Percentiles rank a stretch among this genome's conserved stretches.
phyloP scores from a whole-genome alignment of 1,140 invertebrate species.

The Pseudomyrmex dendroicus region DNA sequence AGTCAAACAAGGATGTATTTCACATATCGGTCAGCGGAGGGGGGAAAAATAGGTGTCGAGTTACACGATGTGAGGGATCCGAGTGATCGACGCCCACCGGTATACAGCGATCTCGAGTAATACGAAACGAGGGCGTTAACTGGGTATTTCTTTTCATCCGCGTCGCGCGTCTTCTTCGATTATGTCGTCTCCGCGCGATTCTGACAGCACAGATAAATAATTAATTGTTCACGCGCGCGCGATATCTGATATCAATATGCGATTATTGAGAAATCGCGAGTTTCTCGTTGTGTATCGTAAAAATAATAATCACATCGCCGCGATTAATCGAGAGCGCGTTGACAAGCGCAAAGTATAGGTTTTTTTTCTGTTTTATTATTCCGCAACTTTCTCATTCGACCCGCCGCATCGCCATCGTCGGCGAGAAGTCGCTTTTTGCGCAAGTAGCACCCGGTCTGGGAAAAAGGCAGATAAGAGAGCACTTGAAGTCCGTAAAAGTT shows the following conservation, averaged over 20 bases:
- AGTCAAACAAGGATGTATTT: constrained; percentile 5
- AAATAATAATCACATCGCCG: background rate
- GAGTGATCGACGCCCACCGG: constrained; percentile 67
- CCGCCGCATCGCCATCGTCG: constrained; percentile 41
- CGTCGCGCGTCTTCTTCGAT: constrained; percentile 30
- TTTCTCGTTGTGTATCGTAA: too few species aligned
- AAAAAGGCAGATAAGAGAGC: constrained; percentile 65
- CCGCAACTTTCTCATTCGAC: constrained; percentile 8
- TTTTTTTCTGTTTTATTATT: background rate
- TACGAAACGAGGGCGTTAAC: constrained; percentile 66
- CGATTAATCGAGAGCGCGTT: background rate
- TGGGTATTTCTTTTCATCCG: constrained; percentile 55
- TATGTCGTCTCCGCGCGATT: constrained; percentile 3
- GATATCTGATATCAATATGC: too few species aligned
- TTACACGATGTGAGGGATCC: constrained; percentile 68
- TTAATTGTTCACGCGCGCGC: too few species aligned
- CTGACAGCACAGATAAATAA: background rate
- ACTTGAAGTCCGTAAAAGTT: background rate
- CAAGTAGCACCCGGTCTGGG: constrained; percentile 50
- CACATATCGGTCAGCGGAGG: constrained; percentile 1
- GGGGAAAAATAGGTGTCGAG: constrained; percentile 52
- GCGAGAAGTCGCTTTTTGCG: constrained; percentile 59
- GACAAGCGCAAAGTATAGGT: background rate
- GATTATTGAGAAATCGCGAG: background rate
- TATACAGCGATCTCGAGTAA: constrained; percentile 63